Conservation (phyloP, 2,797 vertebrate species). For the Gambelia wislizenii region DNA sequence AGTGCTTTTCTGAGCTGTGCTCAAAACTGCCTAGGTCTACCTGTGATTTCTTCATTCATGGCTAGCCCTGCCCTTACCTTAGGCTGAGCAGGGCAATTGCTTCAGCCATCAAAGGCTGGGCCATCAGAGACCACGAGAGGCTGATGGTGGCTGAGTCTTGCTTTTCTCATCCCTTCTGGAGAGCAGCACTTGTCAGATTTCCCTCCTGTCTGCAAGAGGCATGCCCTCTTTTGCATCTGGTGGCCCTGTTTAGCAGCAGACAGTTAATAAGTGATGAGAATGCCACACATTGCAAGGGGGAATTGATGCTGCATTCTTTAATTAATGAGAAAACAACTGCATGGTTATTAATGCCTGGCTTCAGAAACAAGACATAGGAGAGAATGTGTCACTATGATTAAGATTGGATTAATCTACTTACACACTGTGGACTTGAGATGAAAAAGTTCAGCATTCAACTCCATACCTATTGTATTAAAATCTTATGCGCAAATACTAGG, state of each 20-base stretch:
- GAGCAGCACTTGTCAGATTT: neutral
- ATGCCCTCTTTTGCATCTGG: neutral
- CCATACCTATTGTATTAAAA: neutral
- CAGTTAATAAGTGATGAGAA: conserved; percentile 4
- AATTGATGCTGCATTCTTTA: conserved; percentile 22
- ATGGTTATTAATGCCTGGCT: conserved; percentile 21
- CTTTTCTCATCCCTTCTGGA: neutral
- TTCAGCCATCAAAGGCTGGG: neutral
- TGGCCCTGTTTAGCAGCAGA: neutral
- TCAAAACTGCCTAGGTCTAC: no score
- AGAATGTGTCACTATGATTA: neutral
- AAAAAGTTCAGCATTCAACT: neutral
- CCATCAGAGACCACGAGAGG: neutral
- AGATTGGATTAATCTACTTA: conserved; percentile 25
- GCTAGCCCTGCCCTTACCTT: no score
- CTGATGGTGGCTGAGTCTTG: neutral
- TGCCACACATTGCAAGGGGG: neutral
- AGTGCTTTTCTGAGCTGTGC: no score
- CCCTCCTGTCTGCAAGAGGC: neutral
- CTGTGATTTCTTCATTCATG: no score
- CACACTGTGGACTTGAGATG: neutral
- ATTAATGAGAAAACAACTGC: conserved; percentile 31
- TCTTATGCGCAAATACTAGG: neutral
- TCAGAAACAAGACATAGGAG: neutral
- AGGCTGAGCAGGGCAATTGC: neutral